A percentile compares a stretch with the other conserved stretches of the same genome.
phyloP scores from a whole-genome alignment of 2,797 vertebrate species.

The Myripristis murdjan region DNA sequence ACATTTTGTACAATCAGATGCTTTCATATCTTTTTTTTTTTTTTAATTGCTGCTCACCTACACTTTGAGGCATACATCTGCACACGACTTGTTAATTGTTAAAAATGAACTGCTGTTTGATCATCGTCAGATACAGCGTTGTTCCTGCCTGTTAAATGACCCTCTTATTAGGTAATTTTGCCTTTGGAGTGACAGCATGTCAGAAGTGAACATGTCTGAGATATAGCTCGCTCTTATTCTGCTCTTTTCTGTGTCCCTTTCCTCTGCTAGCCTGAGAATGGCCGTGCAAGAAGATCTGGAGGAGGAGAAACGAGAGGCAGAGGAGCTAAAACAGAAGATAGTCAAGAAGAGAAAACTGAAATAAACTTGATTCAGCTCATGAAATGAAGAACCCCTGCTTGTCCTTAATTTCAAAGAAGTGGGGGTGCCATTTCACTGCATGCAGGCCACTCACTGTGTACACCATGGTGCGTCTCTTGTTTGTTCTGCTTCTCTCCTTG shows the following conservation, averaged over 20 bases:
- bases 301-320: conserved; percentile 90
- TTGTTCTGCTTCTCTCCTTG: conserved; percentile 60
- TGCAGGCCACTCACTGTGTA: conserved; percentile 34
- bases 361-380: conserved; percentile 42
- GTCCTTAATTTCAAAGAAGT: conserved; percentile 4
- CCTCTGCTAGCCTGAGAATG: conserved; percentile 86
- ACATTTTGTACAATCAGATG: too few relatives aligned
- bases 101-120: too few relatives aligned
- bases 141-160: neutral
- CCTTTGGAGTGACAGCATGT: neutral
- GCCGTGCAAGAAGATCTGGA: conserved; percentile 94
- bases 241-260: conserved; percentile 7
- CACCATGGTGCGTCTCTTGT: conserved; percentile 20
- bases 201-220: neutral
- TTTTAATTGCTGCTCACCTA: too few relatives aligned
- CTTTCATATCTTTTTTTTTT: too few relatives aligned
- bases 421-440: conserved; percentile 2
- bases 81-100: too few relatives aligned
- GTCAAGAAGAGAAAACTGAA: conserved; percentile 76
- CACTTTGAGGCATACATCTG: too few relatives aligned
- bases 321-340: conserved; percentile 85
- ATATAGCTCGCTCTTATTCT: neutral
- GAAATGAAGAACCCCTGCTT: neutral
- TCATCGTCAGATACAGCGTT: too few relatives aligned
- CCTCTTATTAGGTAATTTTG: neutral